Conservation (phyloP, 2,797 vertebrate genomes). For the Lemur catta region DNA sequence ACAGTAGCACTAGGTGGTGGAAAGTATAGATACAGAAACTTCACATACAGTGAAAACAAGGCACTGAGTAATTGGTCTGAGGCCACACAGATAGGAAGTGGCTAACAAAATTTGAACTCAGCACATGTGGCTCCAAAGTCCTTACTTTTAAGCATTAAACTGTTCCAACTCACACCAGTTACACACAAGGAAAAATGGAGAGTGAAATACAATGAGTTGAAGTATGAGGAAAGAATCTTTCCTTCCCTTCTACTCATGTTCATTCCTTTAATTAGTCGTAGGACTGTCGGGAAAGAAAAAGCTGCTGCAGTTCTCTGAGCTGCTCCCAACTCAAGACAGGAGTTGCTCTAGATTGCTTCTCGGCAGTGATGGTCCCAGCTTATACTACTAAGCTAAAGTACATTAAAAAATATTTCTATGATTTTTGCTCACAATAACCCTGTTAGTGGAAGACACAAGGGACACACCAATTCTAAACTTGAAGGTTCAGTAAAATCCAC, state of each 20-base stretch:
- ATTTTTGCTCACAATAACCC: neutral
- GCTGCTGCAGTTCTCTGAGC: neutral
- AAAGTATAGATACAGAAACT: neutral
- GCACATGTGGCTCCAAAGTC: neutral
- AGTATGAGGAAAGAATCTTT: neutral
- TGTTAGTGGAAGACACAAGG: neutral
- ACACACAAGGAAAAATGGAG: neutral
- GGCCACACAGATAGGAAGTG: neutral
- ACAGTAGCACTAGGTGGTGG: neutral
- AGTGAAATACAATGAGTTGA: neutral
- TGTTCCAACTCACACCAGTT: neutral
- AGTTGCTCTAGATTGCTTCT: neutral
- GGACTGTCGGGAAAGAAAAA: neutral
- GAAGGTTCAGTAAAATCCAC: neutral
- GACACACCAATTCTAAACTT: neutral
- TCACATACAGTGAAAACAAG: neutral
- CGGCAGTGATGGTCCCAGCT: neutral
- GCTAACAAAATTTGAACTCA: neutral
- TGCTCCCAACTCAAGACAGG: neutral
- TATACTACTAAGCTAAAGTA: neutral
- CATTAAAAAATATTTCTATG: neutral
- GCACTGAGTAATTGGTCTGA: no score
- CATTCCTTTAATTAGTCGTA: neutral
- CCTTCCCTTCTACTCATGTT: neutral
- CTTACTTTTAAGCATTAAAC: neutral